Conservation (phyloP, 2,113 vertebrate genomes). For the Centropus unirufus region DNA sequence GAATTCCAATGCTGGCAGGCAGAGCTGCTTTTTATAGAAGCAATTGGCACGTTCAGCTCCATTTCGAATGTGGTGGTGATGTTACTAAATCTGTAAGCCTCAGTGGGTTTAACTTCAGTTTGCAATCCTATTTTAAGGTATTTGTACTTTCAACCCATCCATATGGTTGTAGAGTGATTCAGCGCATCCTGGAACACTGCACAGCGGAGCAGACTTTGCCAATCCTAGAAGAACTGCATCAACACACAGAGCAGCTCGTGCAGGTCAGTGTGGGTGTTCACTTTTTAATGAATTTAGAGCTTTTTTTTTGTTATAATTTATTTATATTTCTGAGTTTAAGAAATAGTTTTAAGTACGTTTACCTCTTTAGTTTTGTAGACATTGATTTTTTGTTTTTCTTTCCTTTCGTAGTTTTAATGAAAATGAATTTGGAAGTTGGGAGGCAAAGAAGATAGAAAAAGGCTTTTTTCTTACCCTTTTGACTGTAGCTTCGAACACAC, state of each 20-base stretch:
- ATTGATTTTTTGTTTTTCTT: conserved; percentile 27
- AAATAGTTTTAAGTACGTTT: background rate
- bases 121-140: conserved; percentile 78
- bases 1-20: background rate
- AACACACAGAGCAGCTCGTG: conserved; percentile 94
- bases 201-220: conserved; percentile 95
- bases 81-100: background rate
- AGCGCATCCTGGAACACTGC: conserved; percentile 95
- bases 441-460: conserved; percentile 55
- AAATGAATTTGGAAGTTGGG: conserved; percentile 56
- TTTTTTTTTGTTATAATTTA: background rate
- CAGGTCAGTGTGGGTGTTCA: conserved; percentile 78
- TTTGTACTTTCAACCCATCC: conserved; percentile 97
- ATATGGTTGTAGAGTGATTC: conserved; percentile 96
- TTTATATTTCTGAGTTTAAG: background rate
- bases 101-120: background rate
- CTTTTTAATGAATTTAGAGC: background rate
- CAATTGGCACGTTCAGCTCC: background rate
- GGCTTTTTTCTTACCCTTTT: conserved; percentile 5
- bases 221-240: conserved; percentile 92
- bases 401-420: conserved; percentile 52
- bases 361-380: background rate
- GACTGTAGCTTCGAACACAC: background rate
- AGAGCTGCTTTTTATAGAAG: background rate
- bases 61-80: background rate